Evolutionary conservation across 2,797 vertebrate genomes (phyloP), one percentile per base, ranked within the genome.

Genomic region (Coreius guichenoti): DNA sequence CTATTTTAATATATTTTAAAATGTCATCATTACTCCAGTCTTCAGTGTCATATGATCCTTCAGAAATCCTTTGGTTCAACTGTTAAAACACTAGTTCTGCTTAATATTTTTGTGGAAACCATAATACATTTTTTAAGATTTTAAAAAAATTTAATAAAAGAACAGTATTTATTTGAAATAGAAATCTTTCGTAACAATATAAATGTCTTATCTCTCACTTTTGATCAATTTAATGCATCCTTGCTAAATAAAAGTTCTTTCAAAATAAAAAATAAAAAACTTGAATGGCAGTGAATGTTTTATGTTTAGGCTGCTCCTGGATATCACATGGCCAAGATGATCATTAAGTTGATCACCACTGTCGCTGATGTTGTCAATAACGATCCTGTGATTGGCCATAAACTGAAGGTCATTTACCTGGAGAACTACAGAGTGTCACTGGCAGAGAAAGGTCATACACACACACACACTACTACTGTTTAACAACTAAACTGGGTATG

Each of bases 401-500:
- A 97, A 90, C 94, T 99, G 91, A 99, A 98, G 88, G 96, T 99
- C 91, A 96, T 99, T 93, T 99, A 91, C 92, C 90, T 99, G 94
- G 98, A 99, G 94, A 99, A 99, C 94, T 99, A 99, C 95, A 95
- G 97, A 81, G 98, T 99, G 29, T 98, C 98, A 0, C 93, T 99
- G 78, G 98, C 98, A n/a, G 98, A 99, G 90, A 99, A 98, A 95
- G 98, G 98, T 98, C 36, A 36, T 5, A 36, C 36, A 36, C 39
- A 51, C 51, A 75, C n/a, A 73, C 33, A 61, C 29, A 39, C 19
- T 54, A 21, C 29, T 65, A 65, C 29, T 16, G 14, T 65, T 31
- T 8, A 31, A 31, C 4, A 49, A 23, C 1, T 8, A 26, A 45
- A 14, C 7, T 39, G 5, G 11, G 16, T 14, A 8, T 73, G 33